A percentile compares a stretch with the other conserved stretches of the same genome.
Conservation (phyloP, 2,888 invertebrate species). For the Acleris cristana region DNA sequence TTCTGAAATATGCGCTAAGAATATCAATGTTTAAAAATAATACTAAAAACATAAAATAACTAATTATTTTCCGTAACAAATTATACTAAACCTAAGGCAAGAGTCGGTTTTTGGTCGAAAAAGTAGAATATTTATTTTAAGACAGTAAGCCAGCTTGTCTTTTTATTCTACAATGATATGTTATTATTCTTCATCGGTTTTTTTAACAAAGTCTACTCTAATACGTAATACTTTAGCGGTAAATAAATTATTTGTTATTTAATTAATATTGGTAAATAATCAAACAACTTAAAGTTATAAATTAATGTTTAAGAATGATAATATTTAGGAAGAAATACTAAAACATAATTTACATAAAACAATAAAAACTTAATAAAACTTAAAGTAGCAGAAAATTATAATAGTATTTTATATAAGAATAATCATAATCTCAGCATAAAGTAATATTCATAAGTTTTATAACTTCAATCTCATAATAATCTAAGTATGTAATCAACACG, state of each 20-base stretch:
- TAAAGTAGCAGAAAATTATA: background rate
- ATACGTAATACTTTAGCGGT: conserved; percentile 67
- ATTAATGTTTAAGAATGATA: conserved; percentile 28
- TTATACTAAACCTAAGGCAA: conserved; percentile 20
- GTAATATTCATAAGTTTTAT: too few relatives aligned
- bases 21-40: background rate
- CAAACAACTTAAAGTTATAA: conserved; percentile 26
- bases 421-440: conserved; percentile 3
- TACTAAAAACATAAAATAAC: background rate
- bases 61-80: background rate
- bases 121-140: background rate
- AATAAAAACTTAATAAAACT: background rate
- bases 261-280: conserved; percentile 30
- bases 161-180: conserved; percentile 66
- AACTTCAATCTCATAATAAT: too few relatives aligned
- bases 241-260: conserved; percentile 47
- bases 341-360: background rate
- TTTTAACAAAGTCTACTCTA: conserved; percentile 54
- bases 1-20: background rate
- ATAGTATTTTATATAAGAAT: background rate
- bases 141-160: conserved; percentile 1
- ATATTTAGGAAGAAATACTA: background rate
- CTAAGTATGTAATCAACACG: too few relatives aligned
- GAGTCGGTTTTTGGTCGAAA: conserved; percentile 25
- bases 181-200: conserved; percentile 62